phyloP scores from a whole-genome alignment of 2,113 vertebrate species.

The Nycticorax nycticorax region DNA sequence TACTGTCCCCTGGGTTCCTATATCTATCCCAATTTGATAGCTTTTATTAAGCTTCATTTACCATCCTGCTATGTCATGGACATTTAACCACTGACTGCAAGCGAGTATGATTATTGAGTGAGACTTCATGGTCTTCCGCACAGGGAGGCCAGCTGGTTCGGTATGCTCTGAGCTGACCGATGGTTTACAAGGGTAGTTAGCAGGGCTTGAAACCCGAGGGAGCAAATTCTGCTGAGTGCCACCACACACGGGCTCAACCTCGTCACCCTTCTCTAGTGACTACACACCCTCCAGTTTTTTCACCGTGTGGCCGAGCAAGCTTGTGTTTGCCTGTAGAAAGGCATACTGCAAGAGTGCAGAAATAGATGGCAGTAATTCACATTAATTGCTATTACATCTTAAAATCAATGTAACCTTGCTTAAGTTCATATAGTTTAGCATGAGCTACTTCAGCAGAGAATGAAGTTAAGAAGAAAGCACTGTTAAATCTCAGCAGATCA shows the following conservation, averaged over 20 bases:
- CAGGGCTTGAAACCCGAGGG: background rate
- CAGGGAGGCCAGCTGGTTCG: background rate
- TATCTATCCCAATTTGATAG: background rate
- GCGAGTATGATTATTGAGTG: background rate
- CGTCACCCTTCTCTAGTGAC: background rate
- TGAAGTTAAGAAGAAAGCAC: background rate
- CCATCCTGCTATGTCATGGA: background rate
- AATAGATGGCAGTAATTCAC: background rate
- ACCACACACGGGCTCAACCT: fast-evolving
- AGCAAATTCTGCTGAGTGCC: background rate
- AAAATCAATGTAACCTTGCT: background rate
- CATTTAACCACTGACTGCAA: background rate
- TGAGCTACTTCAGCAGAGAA: background rate
- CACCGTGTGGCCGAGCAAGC: background rate
- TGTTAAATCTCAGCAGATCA: background rate
- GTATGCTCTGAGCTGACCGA: background rate
- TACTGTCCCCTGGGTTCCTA: background rate
- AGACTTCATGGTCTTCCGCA: background rate
- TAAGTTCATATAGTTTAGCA: background rate
- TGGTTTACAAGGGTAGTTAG: fast-evolving
- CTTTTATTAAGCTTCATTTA: background rate
- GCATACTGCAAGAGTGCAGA: background rate
- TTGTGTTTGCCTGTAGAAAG: background rate
- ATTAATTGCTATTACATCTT: background rate
- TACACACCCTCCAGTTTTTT: fast-evolving